Evolutionary conservation across 2,113 vertebrate species (phyloP).

Genomic region (Rhadina sibilatrix): DNA sequence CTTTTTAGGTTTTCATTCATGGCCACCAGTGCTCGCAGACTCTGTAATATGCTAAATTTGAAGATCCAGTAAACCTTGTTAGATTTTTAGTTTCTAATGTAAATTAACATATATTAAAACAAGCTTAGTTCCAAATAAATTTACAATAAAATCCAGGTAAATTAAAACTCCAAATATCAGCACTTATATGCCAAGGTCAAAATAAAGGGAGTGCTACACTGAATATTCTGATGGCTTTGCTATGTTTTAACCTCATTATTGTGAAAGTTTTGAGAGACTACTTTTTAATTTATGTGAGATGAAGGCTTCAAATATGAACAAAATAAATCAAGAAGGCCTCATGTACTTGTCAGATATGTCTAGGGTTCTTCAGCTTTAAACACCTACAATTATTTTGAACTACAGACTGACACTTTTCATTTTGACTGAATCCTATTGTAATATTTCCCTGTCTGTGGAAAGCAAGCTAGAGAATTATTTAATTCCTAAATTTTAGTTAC

Average conservation of each 20-base stretch:
- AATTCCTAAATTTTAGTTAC: neutral
- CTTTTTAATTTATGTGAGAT: neutral
- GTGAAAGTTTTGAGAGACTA: neutral
- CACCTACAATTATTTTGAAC: neutral
- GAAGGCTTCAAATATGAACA: neutral
- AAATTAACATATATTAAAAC: neutral
- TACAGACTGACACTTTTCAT: neutral
- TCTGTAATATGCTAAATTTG: conserved; percentile 82
- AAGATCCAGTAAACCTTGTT: conserved; percentile 3
- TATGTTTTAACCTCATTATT: neutral
- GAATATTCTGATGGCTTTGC: neutral
- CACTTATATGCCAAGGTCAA: neutral
- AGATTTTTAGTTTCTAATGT: neutral
- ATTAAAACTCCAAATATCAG: neutral
- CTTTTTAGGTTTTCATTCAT: conserved; percentile 94
- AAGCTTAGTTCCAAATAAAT: neutral
- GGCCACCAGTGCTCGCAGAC: conserved; percentile 85
- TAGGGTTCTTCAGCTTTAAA: neutral
- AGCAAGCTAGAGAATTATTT: neutral
- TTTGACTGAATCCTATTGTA: neutral
- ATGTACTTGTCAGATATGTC: neutral
- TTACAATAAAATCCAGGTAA: neutral
- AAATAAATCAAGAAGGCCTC: neutral
- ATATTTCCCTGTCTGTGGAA: neutral
- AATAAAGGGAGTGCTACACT: neutral